These are phyloP conservation scores for Celastrina argiolus DNA, from an alignment of 2,888 invertebrate genomes.

Conservation along the genomic window DNA sequence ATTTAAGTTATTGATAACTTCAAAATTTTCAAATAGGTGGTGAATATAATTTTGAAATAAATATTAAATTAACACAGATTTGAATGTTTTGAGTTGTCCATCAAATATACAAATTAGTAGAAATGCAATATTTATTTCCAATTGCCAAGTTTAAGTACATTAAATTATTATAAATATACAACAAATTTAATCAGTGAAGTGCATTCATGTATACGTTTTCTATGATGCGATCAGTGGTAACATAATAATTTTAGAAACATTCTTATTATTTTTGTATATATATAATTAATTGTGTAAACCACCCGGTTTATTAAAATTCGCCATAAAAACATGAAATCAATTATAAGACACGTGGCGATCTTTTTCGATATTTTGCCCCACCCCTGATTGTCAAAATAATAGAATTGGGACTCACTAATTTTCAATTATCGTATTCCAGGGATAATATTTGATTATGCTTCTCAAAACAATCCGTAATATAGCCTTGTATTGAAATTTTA, in stretches of 20 bases:
- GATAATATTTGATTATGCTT: conserved; percentile 50
- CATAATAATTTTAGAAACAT: neutral
- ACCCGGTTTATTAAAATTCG: neutral
- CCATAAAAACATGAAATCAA: conserved; percentile 35
- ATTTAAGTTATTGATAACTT: neutral
- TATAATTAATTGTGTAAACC: neutral
- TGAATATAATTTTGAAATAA: neutral
- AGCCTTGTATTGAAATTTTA: conserved; percentile 37
- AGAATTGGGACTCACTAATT: conserved; percentile 52
- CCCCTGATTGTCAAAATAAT: conserved; percentile 67
- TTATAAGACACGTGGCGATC: conserved; percentile 73
- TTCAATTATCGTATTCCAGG: conserved; percentile 44
- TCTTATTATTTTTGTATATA: neutral
- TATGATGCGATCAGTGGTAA: neutral
- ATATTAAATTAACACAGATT: neutral
- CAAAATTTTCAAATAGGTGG: neutral
- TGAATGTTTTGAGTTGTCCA: neutral
- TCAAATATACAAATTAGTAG: neutral
- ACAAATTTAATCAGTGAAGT: neutral
- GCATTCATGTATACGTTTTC: neutral
- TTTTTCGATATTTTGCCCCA: conserved; percentile 69
- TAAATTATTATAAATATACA: neutral
- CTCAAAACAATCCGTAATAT: conserved; percentile 13
- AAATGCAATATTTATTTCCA: too few species aligned
- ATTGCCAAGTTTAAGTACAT: too few species aligned